phyloP scores from a whole-genome alignment of 1,140 invertebrate species.

The Microvelia longipes region DNA sequence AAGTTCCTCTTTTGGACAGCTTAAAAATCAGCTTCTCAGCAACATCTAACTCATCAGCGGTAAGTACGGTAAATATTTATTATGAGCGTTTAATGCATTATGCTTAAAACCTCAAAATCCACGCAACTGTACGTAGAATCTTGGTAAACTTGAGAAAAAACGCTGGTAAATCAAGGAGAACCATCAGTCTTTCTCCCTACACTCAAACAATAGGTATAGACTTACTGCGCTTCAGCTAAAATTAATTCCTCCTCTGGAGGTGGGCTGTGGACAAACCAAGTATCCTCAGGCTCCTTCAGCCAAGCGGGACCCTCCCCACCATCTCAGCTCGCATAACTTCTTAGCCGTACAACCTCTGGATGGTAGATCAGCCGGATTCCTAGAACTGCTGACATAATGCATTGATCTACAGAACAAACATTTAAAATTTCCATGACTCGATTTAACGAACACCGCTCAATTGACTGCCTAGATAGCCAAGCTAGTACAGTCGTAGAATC shows the following conservation, averaged over 20 bases:
- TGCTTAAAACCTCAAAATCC: too few relatives aligned
- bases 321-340: neutral
- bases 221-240: neutral
- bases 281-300: neutral
- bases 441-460: conserved; percentile 30
- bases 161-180: too few relatives aligned
- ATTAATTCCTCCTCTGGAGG: neutral
- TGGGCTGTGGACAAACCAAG: neutral
- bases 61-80: too few relatives aligned
- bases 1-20: too few relatives aligned
- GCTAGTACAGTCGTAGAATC: conserved; percentile 26
- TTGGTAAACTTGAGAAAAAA: too few relatives aligned
- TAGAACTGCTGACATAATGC: neutral
- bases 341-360: neutral
- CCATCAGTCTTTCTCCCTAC: too few relatives aligned
- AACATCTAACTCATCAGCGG: too few relatives aligned
- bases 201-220: neutral
- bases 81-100: too few relatives aligned
- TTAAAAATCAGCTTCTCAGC: too few relatives aligned
- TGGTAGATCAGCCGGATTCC: neutral
- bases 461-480: conserved; percentile 23
- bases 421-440: conserved; percentile 11
- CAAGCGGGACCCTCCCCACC: neutral
- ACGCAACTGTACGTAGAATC: too few relatives aligned
- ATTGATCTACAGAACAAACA: too few relatives aligned